Conservation (phyloP, 2,888 invertebrate species). For the Hirtodrosophila alboralis region DNA sequence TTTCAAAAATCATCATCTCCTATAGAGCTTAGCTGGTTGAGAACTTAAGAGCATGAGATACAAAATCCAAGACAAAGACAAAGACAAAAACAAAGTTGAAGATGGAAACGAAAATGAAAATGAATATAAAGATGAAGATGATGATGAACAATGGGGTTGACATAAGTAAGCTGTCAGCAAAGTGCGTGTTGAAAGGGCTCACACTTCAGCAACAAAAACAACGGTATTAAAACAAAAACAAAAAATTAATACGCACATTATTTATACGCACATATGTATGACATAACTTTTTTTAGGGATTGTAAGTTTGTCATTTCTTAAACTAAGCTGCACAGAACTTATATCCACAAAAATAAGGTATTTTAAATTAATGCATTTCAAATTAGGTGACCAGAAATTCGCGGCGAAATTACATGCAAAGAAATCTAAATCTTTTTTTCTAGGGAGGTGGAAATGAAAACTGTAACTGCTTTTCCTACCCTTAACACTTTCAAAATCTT, state of each 20-base stretch:
- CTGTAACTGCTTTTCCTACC: too few species aligned
- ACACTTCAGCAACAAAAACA: slow-evolving; percentile 8
- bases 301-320: slow-evolving; percentile 15
- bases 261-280: slow-evolving; percentile 25
- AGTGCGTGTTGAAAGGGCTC: slow-evolving; percentile 16
- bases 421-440: too few species aligned
- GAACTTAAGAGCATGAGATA: slow-evolving; percentile 45
- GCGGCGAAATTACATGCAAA: not conserved
- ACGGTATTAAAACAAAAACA: slow-evolving; percentile 5
- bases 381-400: slow-evolving; percentile 40
- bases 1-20: slow-evolving; percentile 27
- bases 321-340: slow-evolving; percentile 6
- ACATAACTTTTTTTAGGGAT: slow-evolving; percentile 24
- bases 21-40: slow-evolving; percentile 46
- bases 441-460: too few species aligned
- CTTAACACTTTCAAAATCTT: too few species aligned
- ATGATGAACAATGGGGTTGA: slow-evolving; percentile 31
- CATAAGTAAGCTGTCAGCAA: slow-evolving; percentile 32
- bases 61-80: slow-evolving; percentile 8
- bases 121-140: slow-evolving; percentile 15
- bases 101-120: slow-evolving; percentile 19
- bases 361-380: slow-evolving; percentile 44
- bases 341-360: slow-evolving; percentile 11
- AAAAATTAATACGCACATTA: slow-evolving; percentile 27
- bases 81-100: not conserved